phyloP scores from a whole-genome alignment of 2,113 vertebrate species.

The Australoheros scitulus region DNA sequence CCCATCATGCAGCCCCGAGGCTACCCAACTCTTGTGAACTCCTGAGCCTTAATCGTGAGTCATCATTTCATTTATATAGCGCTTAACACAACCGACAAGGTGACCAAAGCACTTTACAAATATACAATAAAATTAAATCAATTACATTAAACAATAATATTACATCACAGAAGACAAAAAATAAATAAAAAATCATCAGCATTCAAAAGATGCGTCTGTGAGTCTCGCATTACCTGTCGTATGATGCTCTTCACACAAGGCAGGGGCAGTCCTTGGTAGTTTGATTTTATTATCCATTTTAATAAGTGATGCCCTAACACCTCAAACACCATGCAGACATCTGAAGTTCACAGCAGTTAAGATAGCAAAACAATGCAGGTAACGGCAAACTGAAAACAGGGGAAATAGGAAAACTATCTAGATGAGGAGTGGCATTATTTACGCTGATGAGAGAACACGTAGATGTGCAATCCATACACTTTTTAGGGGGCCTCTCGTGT shows the following conservation, averaged over 20 bases:
- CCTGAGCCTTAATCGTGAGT: not conserved
- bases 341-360: constrained; percentile 82
- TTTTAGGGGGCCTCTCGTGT: constrained; percentile 37
- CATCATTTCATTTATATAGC: too few relatives aligned
- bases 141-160: too few relatives aligned
- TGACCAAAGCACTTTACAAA: too few relatives aligned
- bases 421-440: constrained; percentile 14
- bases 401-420: not conserved
- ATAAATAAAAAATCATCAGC: too few relatives aligned
- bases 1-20: not conserved
- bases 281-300: constrained; percentile 99
- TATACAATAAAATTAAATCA: too few relatives aligned
- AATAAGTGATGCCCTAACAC: constrained; percentile 96
- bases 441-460: constrained; percentile 13
- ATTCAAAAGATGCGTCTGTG: not conserved
- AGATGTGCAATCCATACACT: constrained; percentile 11
- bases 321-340: constrained; percentile 99
- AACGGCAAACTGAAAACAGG: not conserved
- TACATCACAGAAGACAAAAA: too few relatives aligned
- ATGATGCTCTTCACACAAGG: constrained; percentile 97
- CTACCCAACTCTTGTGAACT: not conserved
- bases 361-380: constrained; percentile 36
- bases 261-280: constrained; percentile 96
- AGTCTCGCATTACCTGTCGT: constrained; percentile 82
- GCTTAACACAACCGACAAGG: too few relatives aligned